phyloP scores from a whole-genome alignment of 2,888 invertebrate species.

The Cancer borealis region DNA sequence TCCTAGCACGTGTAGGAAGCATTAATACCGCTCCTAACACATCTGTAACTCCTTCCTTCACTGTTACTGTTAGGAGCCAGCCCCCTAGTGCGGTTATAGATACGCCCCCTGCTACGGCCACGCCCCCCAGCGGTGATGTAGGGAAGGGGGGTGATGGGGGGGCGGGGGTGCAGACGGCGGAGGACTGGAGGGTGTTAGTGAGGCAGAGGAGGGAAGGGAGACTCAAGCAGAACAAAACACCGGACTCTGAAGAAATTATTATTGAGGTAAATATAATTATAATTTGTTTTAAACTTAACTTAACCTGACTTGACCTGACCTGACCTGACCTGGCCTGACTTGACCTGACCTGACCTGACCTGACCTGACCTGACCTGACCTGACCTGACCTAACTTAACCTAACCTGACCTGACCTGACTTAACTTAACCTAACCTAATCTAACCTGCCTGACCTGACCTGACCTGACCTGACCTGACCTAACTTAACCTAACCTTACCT shows the following conservation, averaged over 20 bases:
- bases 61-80: conserved; percentile 69
- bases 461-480: too few species aligned
- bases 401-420: too few species aligned
- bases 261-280: conserved; percentile 66
- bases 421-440: too few species aligned
- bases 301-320: too few species aligned
- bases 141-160: conserved; percentile 53
- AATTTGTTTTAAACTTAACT: too few species aligned
- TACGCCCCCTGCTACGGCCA: not conserved
- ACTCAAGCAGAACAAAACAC: conserved; percentile 75
- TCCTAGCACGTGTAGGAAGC: not conserved
- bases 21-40: not conserved
- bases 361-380: too few species aligned
- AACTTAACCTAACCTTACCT: too few species aligned
- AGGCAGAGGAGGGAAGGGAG: conserved; percentile 76
- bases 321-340: too few species aligned
- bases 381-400: too few species aligned
- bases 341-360: too few species aligned
- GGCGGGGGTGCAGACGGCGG: conserved; percentile 50
- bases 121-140: conserved; percentile 14
- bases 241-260: conserved; percentile 74
- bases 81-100: not conserved
- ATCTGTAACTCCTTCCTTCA: conserved; percentile 62
- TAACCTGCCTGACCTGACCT: too few species aligned
- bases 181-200: conserved; percentile 76